Evolutionary conservation across 2,797 vertebrate genomes (phyloP).

Genomic region (Siniperca undulata): DNA sequence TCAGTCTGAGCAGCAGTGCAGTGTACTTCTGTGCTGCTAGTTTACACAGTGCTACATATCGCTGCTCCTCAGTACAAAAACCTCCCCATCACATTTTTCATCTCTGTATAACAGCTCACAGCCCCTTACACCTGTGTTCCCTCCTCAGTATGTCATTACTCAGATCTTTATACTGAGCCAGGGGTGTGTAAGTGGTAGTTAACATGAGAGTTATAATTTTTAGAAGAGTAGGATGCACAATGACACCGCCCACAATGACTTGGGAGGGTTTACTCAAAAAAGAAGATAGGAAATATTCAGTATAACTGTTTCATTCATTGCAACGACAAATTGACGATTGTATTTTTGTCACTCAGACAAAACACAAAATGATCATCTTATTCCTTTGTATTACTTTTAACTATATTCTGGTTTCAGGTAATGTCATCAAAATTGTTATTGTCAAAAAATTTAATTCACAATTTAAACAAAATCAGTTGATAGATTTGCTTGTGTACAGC

Average conservation of each 20-base stretch:
- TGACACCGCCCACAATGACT: not conserved
- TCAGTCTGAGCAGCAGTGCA: conserved; percentile 4
- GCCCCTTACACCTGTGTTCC: conserved; percentile 29
- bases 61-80: conserved; percentile 28
- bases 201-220: not conserved
- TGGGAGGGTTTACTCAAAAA: not conserved
- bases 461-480: too few relatives aligned
- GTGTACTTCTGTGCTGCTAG: conserved; percentile 12
- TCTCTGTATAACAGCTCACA: not conserved
- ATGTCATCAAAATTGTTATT: not conserved
- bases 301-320: not conserved
- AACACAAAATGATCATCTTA: conserved; percentile 5
- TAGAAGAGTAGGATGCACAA: not conserved
- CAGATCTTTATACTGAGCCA: not conserved
- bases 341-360: too few relatives aligned
- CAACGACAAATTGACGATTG: not conserved
- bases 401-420: not conserved
- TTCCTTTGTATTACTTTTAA: not conserved
- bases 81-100: not conserved
- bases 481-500: not conserved
- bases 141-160: not conserved
- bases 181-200: too few relatives aligned
- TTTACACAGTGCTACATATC: conserved; percentile 45
- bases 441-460: not conserved
- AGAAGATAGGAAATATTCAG: not conserved